phyloP scores from a whole-genome alignment of 2,113 vertebrate genomes.

The Clarias batrachus region DNA sequence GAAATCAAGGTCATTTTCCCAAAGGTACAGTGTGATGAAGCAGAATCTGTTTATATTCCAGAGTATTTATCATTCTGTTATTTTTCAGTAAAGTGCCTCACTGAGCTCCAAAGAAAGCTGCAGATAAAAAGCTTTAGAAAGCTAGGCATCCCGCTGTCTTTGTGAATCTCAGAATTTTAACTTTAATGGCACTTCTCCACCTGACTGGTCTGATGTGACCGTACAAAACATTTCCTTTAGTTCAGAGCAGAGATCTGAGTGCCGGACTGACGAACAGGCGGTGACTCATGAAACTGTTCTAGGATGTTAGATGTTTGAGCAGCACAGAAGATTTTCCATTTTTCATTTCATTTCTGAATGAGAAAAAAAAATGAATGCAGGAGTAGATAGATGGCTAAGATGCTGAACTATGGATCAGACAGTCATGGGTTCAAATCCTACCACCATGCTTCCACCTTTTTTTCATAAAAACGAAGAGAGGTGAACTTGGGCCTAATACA shows the following conservation, averaged over 20 bases:
- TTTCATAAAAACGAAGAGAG: no score
- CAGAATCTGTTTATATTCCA: conserved; percentile 5
- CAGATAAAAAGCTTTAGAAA: neutral
- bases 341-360: no score
- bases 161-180: neutral
- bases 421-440: no score
- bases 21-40: neutral
- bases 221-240: neutral
- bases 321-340: no score
- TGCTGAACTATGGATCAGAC: no score
- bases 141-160: neutral
- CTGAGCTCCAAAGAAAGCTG: neutral
- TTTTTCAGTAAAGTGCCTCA: neutral
- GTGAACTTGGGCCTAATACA: no score
- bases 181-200: neutral
- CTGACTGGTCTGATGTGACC: neutral
- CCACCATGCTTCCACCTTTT: no score
- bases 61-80: neutral
- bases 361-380: no score
- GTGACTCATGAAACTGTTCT: no score
- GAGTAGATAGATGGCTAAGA: no score
- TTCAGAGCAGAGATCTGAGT: neutral
- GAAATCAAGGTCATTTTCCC: conserved; percentile 12
- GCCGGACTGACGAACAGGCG: no score
- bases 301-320: no score